Evolutionary conservation across 2,888 invertebrate species (phyloP).

Genomic region (Trimorus sp.): DNA sequence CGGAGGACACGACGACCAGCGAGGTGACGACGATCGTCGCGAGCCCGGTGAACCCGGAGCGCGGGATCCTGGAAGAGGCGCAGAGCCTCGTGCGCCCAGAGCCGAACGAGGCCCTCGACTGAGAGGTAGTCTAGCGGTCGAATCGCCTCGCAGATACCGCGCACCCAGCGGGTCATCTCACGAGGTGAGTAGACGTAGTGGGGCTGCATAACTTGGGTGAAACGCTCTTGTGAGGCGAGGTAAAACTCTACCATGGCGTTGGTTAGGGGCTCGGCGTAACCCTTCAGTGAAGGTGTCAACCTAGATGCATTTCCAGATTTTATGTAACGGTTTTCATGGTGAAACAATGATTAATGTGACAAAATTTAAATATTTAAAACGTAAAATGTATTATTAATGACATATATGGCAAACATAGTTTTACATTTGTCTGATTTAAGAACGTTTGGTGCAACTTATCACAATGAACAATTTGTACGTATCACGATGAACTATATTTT

Average conservation of each 20-base stretch:
- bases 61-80: conserved; percentile 85
- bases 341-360: too few relatives aligned
- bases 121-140: conserved; percentile 95
- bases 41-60: conserved; percentile 79
- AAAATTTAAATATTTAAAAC: too few relatives aligned
- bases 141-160: conserved; percentile 99
- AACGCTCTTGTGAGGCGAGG: conserved; percentile 96
- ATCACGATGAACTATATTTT: too few relatives aligned
- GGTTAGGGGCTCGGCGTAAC: conserved; percentile 97
- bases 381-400: too few relatives aligned
- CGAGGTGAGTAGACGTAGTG: conserved; percentile 99
- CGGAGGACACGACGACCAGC: conserved; percentile 84
- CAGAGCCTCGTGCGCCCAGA: conserved; percentile 99
- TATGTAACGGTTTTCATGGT: too few relatives aligned
- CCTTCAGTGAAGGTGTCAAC: conserved; percentile 93
- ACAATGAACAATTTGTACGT: too few relatives aligned
- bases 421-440: too few relatives aligned
- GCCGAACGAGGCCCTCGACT: conserved; percentile 97
- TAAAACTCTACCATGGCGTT: conserved; percentile 99
- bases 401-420: too few relatives aligned
- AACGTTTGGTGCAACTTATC: too few relatives aligned
- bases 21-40: conserved; percentile 83
- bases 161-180: conserved; percentile 99
- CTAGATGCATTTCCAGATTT: conserved; percentile 77
- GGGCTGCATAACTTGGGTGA: conserved; percentile 99